Percentiles rank a stretch among this genome's conserved stretches.
These are phyloP conservation scores for Nylanderia fulva DNA, from an alignment of 1,140 invertebrate species.

Conservation along the genomic window DNA sequence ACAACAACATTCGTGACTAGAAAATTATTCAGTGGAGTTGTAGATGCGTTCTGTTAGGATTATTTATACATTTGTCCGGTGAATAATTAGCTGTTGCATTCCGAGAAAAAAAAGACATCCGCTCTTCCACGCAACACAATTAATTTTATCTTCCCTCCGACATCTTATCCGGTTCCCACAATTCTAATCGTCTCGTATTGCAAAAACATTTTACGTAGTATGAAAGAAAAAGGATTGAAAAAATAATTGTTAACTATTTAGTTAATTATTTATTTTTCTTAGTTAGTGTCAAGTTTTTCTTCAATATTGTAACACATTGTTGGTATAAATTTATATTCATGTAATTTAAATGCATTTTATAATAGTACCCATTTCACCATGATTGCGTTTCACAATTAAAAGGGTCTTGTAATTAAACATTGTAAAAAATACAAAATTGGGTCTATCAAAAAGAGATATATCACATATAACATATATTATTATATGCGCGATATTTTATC, in stretches of 20 bases:
- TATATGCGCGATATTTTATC: neutral
- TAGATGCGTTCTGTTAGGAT: conserved; percentile 1
- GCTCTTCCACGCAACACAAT: conserved; percentile 8
- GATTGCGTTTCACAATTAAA: neutral
- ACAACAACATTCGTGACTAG: conserved; percentile 43
- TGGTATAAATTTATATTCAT: neutral
- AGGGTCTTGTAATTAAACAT: conserved; percentile 32
- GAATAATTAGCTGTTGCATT: conserved; percentile 45
- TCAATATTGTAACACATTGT: neutral
- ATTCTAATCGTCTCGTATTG: neutral
- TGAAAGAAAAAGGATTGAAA: neutral
- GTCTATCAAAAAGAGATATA: neutral
- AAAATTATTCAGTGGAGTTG: conserved; percentile 50
- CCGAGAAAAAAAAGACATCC: neutral
- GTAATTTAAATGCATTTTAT: conserved; percentile 24
- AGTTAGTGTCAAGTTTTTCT: neutral
- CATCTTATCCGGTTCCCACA: conserved; percentile 13
- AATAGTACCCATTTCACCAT: neutral
- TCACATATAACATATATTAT: neutral
- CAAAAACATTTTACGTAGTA: neutral
- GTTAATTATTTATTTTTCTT: neutral
- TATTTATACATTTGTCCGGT: conserved; percentile 26
- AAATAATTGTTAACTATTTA: neutral
- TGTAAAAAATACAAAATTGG: neutral
- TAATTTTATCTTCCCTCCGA: conserved; percentile 23